Base-by-base conservation (phyloP, 2,888 invertebrate species). In the Nipponacmea schrenckii region DNA sequence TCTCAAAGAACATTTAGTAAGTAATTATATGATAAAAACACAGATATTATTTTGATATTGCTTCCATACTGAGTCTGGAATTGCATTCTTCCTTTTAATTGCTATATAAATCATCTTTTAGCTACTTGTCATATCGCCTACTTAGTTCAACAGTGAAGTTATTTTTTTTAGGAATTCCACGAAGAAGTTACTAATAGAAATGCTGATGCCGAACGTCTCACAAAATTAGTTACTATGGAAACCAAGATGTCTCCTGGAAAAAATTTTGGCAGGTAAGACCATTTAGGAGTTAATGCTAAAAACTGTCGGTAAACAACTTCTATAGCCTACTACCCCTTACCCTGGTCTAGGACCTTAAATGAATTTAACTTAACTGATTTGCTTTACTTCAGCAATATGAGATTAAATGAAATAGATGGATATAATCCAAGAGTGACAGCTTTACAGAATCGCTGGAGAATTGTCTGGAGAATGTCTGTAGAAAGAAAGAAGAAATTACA, bases 401-500 rank as follows among this genome's bases (percentile, higher is more conserved):
- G 82, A 62, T 73, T 87, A 70, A 86, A 85, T 76, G 87, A 88
- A 68, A 78, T 81, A 4, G 86, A 86, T 46, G 79, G 79, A 26
- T 81, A 82, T 73, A 85, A 85, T 73, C 86, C 85, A 1, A 76
- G 87, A 27, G 86, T 86, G 67, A 79, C 83, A 44, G 81, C 85
- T 1, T 79, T 88, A 70, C 87, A 88, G 76, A 87, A 85, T 77
- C 84, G 83, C 72, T 89, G 88, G 88, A 70, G 89, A 50, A 81
- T 81, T 4, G 87, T 88, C 31, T 89, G 88, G 88, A 70, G 87
- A 44, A 86, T 88, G 84, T 87, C 87, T 12, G 84, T 88, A 15
- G 88, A 88, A 73, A 76, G 89, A 68, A 89, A 89, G 80, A 88
- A 88, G 75, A 80, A 81, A 62, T 78, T 89, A 50, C 88, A 89